Percentiles rank a stretch among this genome's conserved stretches.
These are phyloP conservation scores for Vesta saturnalis DNA, from an alignment of 2,888 invertebrate species.

Conservation along the genomic window DNA sequence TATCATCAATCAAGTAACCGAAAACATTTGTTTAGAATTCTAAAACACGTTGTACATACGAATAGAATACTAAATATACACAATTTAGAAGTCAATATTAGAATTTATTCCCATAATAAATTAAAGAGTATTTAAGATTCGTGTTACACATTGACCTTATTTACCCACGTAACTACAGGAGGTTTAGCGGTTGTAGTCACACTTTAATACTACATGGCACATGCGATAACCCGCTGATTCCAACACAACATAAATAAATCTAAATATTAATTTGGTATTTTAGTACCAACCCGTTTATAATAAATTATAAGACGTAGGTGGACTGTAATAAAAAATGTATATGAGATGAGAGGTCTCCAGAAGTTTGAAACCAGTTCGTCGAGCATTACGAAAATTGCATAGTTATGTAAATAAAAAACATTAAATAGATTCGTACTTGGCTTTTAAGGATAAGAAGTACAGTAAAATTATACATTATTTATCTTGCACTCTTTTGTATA, in stretches of 20 bases:
- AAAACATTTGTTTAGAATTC: neutral
- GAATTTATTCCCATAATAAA: neutral
- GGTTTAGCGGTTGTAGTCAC: constrained; percentile 2
- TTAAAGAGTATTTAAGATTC: neutral
- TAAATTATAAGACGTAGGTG: constrained; percentile 31
- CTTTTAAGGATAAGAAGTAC: too few relatives aligned
- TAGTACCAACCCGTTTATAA: constrained; percentile 21
- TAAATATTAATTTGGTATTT: constrained; percentile 43
- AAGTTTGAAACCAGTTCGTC: constrained; percentile 40
- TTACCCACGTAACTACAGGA: constrained; percentile 8
- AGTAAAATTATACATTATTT: too few relatives aligned
- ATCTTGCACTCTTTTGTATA: too few relatives aligned
- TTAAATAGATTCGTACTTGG: too few relatives aligned
- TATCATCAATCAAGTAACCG: neutral
- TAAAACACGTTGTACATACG: neutral
- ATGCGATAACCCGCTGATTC: constrained; percentile 19
- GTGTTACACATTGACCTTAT: neutral
- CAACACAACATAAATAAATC: constrained; percentile 43
- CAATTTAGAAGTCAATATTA: neutral
- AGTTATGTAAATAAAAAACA: too few relatives aligned
- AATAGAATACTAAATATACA: neutral
- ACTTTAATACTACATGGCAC: constrained; percentile 11
- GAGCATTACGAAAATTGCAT: neutral
- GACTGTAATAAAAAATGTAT: constrained; percentile 23
- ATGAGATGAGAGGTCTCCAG: too few relatives aligned